phyloP scores from a whole-genome alignment of 1,140 invertebrate genomes.

The Sycophila sp. region DNA sequence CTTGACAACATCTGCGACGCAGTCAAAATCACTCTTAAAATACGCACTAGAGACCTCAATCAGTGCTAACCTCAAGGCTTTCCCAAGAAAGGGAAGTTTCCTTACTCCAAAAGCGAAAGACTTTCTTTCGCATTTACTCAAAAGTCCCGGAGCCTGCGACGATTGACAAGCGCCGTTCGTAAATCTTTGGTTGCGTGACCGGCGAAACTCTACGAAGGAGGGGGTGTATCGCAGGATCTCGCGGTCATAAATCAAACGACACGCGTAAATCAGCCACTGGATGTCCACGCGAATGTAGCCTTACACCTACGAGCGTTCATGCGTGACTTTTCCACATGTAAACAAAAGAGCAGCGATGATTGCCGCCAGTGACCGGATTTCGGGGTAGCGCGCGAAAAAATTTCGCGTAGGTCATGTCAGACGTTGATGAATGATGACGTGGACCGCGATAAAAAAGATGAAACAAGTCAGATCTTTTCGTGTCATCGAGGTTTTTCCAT shows the following conservation, averaged over 20 bases:
- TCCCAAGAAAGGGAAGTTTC: too few relatives aligned
- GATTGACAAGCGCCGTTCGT: not conserved
- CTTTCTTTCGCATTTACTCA: too few relatives aligned
- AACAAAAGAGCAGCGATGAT: not conserved
- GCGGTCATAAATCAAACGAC: slow-evolving; percentile 7
- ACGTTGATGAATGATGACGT: not conserved
- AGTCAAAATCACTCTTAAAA: too few relatives aligned
- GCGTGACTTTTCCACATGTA: not conserved
- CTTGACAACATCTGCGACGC: too few relatives aligned
- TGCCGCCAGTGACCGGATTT: not conserved
- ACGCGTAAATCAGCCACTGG: slow-evolving; percentile 16
- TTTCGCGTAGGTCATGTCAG: not conserved
- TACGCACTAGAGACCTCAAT: too few relatives aligned
- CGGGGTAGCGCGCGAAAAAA: not conserved
- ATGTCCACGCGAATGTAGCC: not conserved
- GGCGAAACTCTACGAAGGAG: slow-evolving; percentile 8
- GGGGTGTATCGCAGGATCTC: not conserved
- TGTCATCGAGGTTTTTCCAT: not conserved
- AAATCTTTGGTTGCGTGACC: not conserved
- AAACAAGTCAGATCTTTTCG: not conserved
- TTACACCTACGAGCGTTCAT: not conserved
- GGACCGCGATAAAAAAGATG: not conserved
- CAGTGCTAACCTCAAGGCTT: too few relatives aligned
- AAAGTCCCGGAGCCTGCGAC: too few relatives aligned
- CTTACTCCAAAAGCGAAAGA: too few relatives aligned